These are phyloP conservation scores for Sepiola atlantica DNA, from an alignment of 2,888 invertebrate species.

Conservation along the genomic window DNA sequence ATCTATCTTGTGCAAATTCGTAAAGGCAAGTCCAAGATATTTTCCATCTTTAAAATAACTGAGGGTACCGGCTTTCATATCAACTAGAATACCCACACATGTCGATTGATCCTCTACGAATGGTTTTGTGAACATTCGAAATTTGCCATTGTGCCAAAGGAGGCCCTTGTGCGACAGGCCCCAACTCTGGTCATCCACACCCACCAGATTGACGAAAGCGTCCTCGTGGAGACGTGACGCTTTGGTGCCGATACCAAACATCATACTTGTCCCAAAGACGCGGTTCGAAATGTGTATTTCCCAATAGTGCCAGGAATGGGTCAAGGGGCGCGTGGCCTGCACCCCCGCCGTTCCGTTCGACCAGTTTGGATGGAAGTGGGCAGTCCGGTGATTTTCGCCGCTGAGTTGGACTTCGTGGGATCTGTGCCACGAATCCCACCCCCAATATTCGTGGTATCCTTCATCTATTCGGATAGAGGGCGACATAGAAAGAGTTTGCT, in stretches of 20 bases:
- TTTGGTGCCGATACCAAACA: constrained; percentile 83
- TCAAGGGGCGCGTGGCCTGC: constrained; percentile 81
- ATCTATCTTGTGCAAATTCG: constrained; percentile 79
- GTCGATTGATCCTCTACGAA: constrained; percentile 83
- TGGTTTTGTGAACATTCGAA: constrained; percentile 81
- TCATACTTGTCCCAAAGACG: constrained; percentile 84
- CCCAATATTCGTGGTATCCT: constrained; percentile 82
- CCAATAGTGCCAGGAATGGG: constrained; percentile 80
- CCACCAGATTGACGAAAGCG: constrained; percentile 82
- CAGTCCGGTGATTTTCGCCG: constrained; percentile 75
- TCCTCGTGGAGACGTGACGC: constrained; percentile 80
- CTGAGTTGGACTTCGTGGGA: constrained; percentile 79
- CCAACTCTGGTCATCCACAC: constrained; percentile 83
- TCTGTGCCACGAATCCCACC: constrained; percentile 80
- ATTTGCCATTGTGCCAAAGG: constrained; percentile 82
- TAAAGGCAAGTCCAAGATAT: constrained; percentile 83
- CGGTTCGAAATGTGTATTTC: constrained; percentile 80
- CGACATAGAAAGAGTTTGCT: neutral
- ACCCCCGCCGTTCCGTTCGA: constrained; percentile 85
- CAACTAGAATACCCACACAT: constrained; percentile 82
- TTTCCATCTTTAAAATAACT: constrained; percentile 83
- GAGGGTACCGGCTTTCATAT: constrained; percentile 81
- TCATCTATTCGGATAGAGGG: constrained; percentile 58
- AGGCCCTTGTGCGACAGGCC: constrained; percentile 84
- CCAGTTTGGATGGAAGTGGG: constrained; percentile 85